Evolutionary conservation across 1,140 invertebrate genomes (phyloP), one percentile per base, ranked within the genome.

Genomic region (Atopsyche davidsoni): DNA sequence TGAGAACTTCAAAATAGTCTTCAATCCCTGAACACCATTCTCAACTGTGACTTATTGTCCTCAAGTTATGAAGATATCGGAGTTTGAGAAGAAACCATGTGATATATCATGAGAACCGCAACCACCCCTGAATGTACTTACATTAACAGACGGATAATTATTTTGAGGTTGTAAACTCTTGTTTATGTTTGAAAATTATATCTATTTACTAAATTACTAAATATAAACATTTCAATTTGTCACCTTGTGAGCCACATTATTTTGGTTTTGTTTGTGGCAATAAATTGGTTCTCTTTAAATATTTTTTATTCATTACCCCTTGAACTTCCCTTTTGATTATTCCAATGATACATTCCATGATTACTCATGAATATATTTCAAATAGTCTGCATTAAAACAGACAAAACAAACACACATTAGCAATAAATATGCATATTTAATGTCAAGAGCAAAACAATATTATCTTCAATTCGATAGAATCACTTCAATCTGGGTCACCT

Each of bases 191-290:
- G 46, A 46, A 28, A 57, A 53, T 52, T 49, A 42, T 51, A 51
- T 51, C 48, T 51, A 44, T 44, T 51, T 44, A 43, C 40, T 51
- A 23, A 16, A 44, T n/a, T n/a, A 44, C 18, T 35, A 36, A 11
- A 44, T 18, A 23, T 19, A n/a, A 22, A 4, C 35, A 19, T 36
- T 51, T 38, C 41, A 25, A 35, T 22, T 41, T 50, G 47, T 50
- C 39, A 41, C 24, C 41, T 42, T 51, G 40, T 51, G 17, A 18
- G 48, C 48, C 48, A 44, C 48, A 36, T 36, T 36, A 19, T 24
- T 57, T 48, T 53, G 46, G 55, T 57, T 53, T 57, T 40, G 34
- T 52, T 45, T 57, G 55, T 57, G 55, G 51, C 50, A 50, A 57
- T 57, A 57, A 57, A 57, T 49, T 31, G 44, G 47, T 57, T 49